Evolutionary conservation across 2,113 vertebrate genomes (phyloP).

Genomic region (Sinocyclocheilus grahami): DNA sequence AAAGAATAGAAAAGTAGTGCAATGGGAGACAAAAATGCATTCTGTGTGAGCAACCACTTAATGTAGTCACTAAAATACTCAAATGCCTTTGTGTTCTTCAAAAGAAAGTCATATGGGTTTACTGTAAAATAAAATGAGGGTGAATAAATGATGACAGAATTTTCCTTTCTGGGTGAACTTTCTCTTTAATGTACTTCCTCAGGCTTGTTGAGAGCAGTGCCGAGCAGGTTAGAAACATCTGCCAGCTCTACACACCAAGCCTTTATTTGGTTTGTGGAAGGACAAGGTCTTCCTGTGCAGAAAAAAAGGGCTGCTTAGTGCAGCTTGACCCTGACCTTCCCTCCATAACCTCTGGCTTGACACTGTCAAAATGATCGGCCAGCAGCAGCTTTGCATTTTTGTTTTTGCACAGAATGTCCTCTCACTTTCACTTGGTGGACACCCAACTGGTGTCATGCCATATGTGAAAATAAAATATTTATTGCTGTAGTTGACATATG

Average conservation of each 20-base stretch:
- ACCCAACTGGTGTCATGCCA: neutral
- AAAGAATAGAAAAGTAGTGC: neutral
- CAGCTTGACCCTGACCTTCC: slow-evolving; percentile 77
- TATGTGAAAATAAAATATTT: slow-evolving; percentile 10
- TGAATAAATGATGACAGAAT: neutral
- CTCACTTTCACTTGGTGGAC: neutral
- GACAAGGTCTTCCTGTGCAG: slow-evolving; percentile 77
- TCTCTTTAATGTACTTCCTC: neutral
- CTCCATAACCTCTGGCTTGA: slow-evolving; percentile 63
- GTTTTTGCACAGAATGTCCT: neutral
- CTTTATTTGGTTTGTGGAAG: slow-evolving; percentile 82
- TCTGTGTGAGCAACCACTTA: no score
- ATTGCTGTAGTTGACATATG: neutral
- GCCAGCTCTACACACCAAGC: slow-evolving; percentile 66
- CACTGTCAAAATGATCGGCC: slow-evolving; percentile 36
- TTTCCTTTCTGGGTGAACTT: neutral
- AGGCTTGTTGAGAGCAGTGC: neutral
- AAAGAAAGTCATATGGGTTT: neutral
- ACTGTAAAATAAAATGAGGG: neutral
- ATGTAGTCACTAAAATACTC: no score
- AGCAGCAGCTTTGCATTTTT: slow-evolving; percentile 11
- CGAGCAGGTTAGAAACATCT: slow-evolving; percentile 1
- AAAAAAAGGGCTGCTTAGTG: slow-evolving; percentile 82
- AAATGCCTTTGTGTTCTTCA: neutral
- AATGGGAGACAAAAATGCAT: neutral